These are phyloP conservation scores for Amblyjoppa fuscipennis DNA, from an alignment of 2,888 invertebrate species.

Conservation along the genomic window DNA sequence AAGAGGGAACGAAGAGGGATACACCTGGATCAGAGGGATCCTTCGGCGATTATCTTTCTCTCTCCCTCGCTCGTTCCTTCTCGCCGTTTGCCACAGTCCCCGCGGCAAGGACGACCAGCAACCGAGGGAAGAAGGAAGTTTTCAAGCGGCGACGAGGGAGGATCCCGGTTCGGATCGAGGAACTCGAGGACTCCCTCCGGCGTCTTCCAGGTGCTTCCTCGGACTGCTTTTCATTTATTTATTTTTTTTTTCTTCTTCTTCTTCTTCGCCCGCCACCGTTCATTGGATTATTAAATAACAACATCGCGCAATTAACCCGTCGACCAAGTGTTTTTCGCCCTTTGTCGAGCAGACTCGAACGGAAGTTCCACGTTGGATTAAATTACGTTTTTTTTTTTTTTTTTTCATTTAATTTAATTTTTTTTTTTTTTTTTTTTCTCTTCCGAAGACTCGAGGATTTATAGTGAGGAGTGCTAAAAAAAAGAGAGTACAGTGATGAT, in stretches of 20 bases:
- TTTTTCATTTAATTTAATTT: not conserved
- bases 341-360: not conserved
- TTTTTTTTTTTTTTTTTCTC: not conserved
- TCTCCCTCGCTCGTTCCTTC: conserved; percentile 44
- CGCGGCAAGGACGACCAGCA: conserved; percentile 71
- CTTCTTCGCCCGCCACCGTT: conserved; percentile 29
- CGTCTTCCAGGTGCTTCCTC: conserved; percentile 48
- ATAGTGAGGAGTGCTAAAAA: conserved; percentile 57
- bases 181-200: conserved; percentile 52
- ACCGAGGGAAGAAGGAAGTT: conserved; percentile 62
- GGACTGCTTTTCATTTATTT: not conserved
- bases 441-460: conserved; percentile 56
- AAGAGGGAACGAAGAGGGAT: conserved; percentile 34
- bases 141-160: conserved; percentile 54
- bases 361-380: not conserved
- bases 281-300: conserved; percentile 44
- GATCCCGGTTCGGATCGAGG: conserved; percentile 62
- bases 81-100: conserved; percentile 70
- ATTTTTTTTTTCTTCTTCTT: not conserved
- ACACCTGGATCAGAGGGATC: conserved; percentile 46
- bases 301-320: conserved; percentile 15
- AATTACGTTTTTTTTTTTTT: not conserved
- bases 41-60: conserved; percentile 21
- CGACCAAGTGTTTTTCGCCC: not conserved
- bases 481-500: not conserved